Base-by-base conservation (phyloP, 1,140 invertebrate species). In the Ostrea edulis region DNA sequence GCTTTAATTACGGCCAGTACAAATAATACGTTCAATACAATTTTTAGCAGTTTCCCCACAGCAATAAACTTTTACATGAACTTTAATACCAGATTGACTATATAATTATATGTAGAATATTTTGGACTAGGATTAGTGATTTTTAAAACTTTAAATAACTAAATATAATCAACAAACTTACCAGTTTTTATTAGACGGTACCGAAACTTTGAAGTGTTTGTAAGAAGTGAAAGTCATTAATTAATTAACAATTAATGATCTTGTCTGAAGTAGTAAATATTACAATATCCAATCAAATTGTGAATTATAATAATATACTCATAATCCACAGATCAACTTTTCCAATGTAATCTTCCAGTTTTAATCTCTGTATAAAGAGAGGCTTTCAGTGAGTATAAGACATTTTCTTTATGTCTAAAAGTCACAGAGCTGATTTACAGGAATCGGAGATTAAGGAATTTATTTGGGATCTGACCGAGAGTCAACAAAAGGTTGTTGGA, bases 401-500 rank as follows among this genome's bases (percentile, higher is more conserved):
- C 29, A 29, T 77, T 77, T 25, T 77, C 29, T 77, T 29, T 77
- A 77, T 77, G 68, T 77, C 68, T 14, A 22, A 29, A 77, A 77
- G 68, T 77, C 68, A 77, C 25, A 9, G 25, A 25, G 8, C 68
- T 77, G 68, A 77, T 77, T 77, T 77, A 77, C 25, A 12, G 22
- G 68, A 35, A 25, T 77, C 25, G 2, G 22, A 35, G 68, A 77
- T 77, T 35, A 77, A 9, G 25, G 68, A 77, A 29, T 77, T 77
- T 77, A 77, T 77, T 12, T 25, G 25, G 25, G 12, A 77, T 29
- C 68, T 35, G 68, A 4, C 2, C 5, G 68, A 14, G 25, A 17
- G 68, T 77, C 68, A 77, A 77, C 68, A 77, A 77, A 25, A 29
- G 25, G 68, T 29, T 77, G 68, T 77, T 77, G 25, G 29, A 77